Conservation (phyloP, 2,113 vertebrate genomes). For the Prietella phreatophila region DNA sequence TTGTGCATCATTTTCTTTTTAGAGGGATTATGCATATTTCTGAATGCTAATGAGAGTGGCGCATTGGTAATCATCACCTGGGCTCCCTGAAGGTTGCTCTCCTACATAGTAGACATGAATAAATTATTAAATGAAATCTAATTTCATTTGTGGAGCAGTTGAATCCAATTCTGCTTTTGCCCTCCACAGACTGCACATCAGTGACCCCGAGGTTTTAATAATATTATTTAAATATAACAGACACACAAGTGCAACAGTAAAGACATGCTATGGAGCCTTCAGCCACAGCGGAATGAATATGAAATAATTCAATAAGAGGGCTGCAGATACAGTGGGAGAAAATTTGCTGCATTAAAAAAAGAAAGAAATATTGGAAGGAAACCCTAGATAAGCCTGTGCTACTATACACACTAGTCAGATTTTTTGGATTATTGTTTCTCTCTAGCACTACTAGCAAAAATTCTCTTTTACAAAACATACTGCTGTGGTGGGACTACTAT, state of each 20-base stretch:
- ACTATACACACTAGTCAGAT: neutral
- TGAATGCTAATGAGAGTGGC: conserved; percentile 66
- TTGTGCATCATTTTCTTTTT: conserved; percentile 65
- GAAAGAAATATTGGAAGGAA: neutral
- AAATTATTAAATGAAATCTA: conserved; percentile 75
- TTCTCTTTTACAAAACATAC: neutral
- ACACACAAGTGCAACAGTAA: conserved; percentile 34
- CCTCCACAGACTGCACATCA: conserved; percentile 57
- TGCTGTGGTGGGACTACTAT: neutral
- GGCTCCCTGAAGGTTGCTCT: conserved; percentile 56
- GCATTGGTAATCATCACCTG: conserved; percentile 73
- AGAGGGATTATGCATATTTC: conserved; percentile 62
- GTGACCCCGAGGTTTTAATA: conserved; percentile 66
- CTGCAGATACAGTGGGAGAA: conserved; percentile 7
- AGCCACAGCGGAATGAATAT: conserved; percentile 16
- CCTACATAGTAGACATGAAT: conserved; percentile 64
- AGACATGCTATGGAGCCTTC: conserved; percentile 18
- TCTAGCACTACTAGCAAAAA: neutral
- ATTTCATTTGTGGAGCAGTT: conserved; percentile 64
- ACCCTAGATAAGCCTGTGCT: neutral
- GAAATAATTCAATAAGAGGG: conserved; percentile 32
- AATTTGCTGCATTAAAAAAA: neutral
- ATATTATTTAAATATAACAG: conserved; percentile 53
- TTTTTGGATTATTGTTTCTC: neutral
- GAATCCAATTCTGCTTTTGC: conserved; percentile 64